Evolutionary conservation across 2,113 vertebrate species (phyloP).

Genomic region (Phylloscopus trochilus): DNA sequence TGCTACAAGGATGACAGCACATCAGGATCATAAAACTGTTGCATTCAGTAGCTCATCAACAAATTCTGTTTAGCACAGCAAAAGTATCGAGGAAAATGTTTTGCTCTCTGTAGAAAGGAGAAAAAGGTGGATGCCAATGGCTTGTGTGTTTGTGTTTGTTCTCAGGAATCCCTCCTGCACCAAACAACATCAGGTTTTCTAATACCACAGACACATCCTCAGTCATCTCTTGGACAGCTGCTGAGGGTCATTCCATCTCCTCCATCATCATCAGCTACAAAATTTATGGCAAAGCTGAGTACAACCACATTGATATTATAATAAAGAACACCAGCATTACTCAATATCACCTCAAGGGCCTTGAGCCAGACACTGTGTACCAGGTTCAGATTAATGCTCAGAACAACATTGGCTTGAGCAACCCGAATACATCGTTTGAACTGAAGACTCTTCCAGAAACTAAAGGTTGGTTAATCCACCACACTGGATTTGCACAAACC

Average conservation of each 20-base stretch:
- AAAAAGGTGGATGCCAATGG: background rate
- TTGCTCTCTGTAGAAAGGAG: background rate
- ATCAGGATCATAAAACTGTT: background rate
- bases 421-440: slow-evolving; percentile 60
- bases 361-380: slow-evolving; percentile 79
- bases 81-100: background rate
- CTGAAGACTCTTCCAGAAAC: slow-evolving; percentile 76
- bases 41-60: background rate
- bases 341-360: slow-evolving; percentile 82
- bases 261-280: slow-evolving; percentile 83
- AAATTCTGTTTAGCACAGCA: background rate
- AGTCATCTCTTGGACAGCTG: slow-evolving; percentile 78
- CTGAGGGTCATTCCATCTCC: slow-evolving; percentile 84
- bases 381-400: slow-evolving; percentile 80
- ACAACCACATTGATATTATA: slow-evolving; percentile 81
- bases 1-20: background rate
- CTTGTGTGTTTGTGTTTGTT: slow-evolving; percentile 37
- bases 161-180: slow-evolving; percentile 81
- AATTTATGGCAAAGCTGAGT: slow-evolving; percentile 73
- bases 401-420: slow-evolving; percentile 84
- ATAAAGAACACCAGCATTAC: slow-evolving; percentile 76
- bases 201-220: slow-evolving; percentile 84
- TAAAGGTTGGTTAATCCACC: slow-evolving; percentile 67
- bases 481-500: background rate
- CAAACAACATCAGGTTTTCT: slow-evolving; percentile 77